Conservation (phyloP, 2,888 invertebrate genomes). For the Phragmatobia fuliginosa region DNA sequence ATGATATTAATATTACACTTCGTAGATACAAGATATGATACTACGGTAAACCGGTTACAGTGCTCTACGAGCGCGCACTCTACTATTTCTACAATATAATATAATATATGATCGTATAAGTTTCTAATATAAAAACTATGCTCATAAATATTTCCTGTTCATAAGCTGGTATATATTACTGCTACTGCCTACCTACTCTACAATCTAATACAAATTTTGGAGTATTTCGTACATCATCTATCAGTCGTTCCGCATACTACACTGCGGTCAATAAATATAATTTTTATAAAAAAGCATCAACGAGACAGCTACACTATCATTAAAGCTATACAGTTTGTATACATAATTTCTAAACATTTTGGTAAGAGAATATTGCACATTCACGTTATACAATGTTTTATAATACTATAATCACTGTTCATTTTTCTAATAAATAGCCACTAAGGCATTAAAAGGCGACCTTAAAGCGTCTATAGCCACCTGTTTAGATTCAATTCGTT, state of each 20-base stretch:
- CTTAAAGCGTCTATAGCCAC: conserved; percentile 68
- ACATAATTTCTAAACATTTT: conserved; percentile 83
- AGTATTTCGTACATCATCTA: conserved; percentile 79
- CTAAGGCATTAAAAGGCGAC: conserved; percentile 78
- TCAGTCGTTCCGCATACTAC: conserved; percentile 83
- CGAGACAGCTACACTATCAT: conserved; percentile 84
- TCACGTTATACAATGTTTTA: conserved; percentile 66
- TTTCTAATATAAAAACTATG: conserved; percentile 83
- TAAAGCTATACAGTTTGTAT: conserved; percentile 86
- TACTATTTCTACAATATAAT: conserved; percentile 62
- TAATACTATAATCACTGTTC: conserved; percentile 60
- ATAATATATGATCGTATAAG: conserved; percentile 68
- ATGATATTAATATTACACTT: conserved; percentile 32
- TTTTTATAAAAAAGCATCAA: conserved; percentile 85
- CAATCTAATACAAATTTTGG: conserved; percentile 80
- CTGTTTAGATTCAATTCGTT: conserved; percentile 48
- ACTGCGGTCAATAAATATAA: conserved; percentile 83
- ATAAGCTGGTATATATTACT: conserved; percentile 76
- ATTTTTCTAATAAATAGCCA: conserved; percentile 63
- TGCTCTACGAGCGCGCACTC: conserved; percentile 53
- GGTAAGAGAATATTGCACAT: conserved; percentile 85
- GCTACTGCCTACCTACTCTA: conserved; percentile 71
- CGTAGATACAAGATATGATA: conserved; percentile 43
- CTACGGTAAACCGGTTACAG: conserved; percentile 59
- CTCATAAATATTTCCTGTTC: conserved; percentile 65